These are phyloP conservation scores for Ophion ventricosus DNA, from an alignment of 2,888 invertebrate genomes.

Conservation along the genomic window DNA sequence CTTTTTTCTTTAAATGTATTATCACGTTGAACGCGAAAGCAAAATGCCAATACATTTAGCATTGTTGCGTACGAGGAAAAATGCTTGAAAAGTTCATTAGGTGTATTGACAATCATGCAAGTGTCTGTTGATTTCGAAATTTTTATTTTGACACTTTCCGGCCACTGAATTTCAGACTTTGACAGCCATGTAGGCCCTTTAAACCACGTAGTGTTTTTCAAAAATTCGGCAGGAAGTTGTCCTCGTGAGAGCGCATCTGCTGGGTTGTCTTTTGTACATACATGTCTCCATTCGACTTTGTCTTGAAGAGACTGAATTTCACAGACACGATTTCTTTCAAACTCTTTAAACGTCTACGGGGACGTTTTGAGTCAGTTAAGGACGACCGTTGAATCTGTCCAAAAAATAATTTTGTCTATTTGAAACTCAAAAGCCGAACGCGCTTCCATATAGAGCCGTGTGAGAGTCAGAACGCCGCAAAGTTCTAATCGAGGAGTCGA, in stretches of 20 bases:
- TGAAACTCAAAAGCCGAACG: slow-evolving; percentile 21
- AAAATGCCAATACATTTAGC: slow-evolving; percentile 13
- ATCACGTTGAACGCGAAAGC: not conserved
- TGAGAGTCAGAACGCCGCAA: slow-evolving; percentile 54
- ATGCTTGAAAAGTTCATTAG: slow-evolving; percentile 8
- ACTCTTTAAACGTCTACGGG: slow-evolving; percentile 58
- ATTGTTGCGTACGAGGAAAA: slow-evolving; percentile 18
- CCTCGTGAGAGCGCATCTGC: slow-evolving; percentile 66
- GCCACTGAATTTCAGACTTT: slow-evolving; percentile 32
- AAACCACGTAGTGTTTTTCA: slow-evolving; percentile 53
- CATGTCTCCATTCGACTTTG: slow-evolving; percentile 59
- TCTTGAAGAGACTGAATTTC: slow-evolving; percentile 65
- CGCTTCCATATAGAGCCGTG: slow-evolving; percentile 28
- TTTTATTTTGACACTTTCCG: not conserved
- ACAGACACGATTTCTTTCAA: slow-evolving; percentile 64
- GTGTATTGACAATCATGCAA: not conserved
- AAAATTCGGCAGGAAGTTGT: slow-evolving; percentile 53
- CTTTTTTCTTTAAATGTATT: not conserved
- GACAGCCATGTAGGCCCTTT: slow-evolving; percentile 60
- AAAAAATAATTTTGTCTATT: slow-evolving; percentile 26
- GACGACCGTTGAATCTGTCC: slow-evolving; percentile 65
- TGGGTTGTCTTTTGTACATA: slow-evolving; percentile 64
- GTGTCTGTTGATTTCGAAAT: slow-evolving; percentile 10
- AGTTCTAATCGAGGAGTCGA: slow-evolving; percentile 62
- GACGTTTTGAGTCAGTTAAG: slow-evolving; percentile 60